Conservation (phyloP, 1,140 invertebrate species). For the Andricus grossulariae region DNA sequence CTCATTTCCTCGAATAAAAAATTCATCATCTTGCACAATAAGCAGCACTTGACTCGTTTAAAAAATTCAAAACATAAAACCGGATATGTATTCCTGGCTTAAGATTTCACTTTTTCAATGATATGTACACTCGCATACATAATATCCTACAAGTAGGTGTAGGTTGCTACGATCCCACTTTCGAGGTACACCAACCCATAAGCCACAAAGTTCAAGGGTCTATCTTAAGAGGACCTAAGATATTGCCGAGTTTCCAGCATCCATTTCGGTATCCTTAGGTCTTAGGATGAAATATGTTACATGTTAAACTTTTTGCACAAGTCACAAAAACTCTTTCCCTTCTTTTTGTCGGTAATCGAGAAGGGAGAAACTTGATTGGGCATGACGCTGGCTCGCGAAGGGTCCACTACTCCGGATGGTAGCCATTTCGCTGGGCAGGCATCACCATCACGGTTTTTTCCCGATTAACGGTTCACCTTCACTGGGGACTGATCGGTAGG, state of each 20-base stretch:
- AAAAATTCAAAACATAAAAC: not conserved
- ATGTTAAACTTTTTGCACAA: not conserved
- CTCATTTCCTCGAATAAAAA: no score
- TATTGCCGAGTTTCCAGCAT: not conserved
- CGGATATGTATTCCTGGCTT: no score
- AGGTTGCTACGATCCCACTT: conserved; percentile 17
- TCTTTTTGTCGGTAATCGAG: not conserved
- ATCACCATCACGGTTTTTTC: conserved; percentile 37
- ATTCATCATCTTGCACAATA: not conserved
- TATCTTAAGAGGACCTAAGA: not conserved
- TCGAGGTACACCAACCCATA: not conserved
- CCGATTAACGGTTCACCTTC: conserved; percentile 56
- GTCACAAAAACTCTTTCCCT: conserved; percentile 9
- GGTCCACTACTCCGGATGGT: conserved; percentile 36
- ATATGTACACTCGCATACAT: not conserved
- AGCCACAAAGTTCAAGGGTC: not conserved
- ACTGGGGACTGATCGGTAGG: conserved; percentile 44
- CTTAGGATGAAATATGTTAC: not conserved
- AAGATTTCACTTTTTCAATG: not conserved
- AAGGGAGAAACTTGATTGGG: conserved; percentile 10
- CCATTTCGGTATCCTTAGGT: not conserved
- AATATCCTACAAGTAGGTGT: not conserved
- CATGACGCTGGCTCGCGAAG: not conserved
- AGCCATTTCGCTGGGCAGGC: conserved; percentile 49
- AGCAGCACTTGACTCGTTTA: not conserved